A percentile compares a stretch with the other conserved stretches of the same genome.
Conservation (phyloP, 2,113 vertebrate genomes). For the Mungos mungo region DNA sequence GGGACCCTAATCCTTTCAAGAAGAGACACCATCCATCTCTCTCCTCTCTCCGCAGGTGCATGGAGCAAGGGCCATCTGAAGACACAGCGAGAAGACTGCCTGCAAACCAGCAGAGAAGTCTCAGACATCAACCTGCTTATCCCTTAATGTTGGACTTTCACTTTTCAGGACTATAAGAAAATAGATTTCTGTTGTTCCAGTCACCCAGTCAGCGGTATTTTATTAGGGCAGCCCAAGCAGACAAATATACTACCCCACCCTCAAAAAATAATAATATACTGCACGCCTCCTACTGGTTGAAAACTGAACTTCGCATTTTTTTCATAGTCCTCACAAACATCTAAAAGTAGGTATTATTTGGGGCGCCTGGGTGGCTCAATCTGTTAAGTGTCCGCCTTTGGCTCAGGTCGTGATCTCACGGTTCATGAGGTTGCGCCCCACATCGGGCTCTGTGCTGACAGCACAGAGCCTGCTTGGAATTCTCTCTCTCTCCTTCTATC, state of each 20-base stretch:
- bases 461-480: no score
- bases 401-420: no score
- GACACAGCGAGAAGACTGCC: accelerated
- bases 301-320: not conserved
- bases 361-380: no score
- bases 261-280: not conserved
- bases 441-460: no score
- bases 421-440: no score
- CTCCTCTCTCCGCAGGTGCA: no score
- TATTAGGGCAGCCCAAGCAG: not conserved
- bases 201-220: not conserved
- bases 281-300: not conserved
- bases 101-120: not conserved
- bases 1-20: not conserved
- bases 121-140: not conserved
- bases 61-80: not conserved
- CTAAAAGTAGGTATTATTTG: not conserved
- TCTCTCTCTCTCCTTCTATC: no score
- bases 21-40: not conserved
- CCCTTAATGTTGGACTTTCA: not conserved
- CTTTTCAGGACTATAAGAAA: not conserved
- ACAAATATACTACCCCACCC: accelerated
- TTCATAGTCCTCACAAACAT: not conserved
- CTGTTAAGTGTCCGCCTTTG: no score
- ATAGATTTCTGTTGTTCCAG: not conserved